Conservation (phyloP, 2,888 invertebrate genomes). For the Odontocerum albicorne region DNA sequence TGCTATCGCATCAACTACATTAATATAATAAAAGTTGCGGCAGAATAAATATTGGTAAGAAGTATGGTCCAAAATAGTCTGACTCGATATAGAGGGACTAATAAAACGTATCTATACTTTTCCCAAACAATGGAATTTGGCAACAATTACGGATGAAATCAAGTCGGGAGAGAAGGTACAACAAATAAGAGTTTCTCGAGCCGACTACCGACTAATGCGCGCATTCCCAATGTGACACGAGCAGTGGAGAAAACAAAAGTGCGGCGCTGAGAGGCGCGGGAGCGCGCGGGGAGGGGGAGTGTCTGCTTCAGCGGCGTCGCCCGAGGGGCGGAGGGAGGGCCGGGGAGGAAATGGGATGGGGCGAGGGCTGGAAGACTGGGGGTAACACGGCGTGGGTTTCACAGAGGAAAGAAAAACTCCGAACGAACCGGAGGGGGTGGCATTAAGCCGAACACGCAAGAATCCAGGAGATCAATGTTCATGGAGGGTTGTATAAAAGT, state of each 20-base stretch:
- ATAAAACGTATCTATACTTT: too few relatives aligned
- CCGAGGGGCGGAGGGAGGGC: not conserved
- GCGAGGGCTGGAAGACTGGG: slow-evolving; percentile 4
- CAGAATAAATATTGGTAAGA: too few relatives aligned
- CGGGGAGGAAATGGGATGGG: not conserved
- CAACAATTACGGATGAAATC: too few relatives aligned
- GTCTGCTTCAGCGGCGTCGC: slow-evolving; percentile 10
- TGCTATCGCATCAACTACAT: too few relatives aligned
- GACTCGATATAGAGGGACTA: too few relatives aligned
- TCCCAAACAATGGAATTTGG: too few relatives aligned
- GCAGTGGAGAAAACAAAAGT: slow-evolving; percentile 31
- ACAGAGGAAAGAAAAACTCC: slow-evolving; percentile 20
- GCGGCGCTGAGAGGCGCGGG: slow-evolving; percentile 17
- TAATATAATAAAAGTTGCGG: too few relatives aligned
- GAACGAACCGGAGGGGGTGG: slow-evolving; percentile 15
- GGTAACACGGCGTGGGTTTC: slow-evolving; percentile 10
- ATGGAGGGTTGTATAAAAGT: not conserved
- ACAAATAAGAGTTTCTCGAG: too few relatives aligned
- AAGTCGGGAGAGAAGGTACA: too few relatives aligned
- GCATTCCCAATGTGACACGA: slow-evolving; percentile 22
- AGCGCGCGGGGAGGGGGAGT: slow-evolving; percentile 11
- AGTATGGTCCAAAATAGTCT: too few relatives aligned
- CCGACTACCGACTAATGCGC: too few relatives aligned
- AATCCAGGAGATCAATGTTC: not conserved
- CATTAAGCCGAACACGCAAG: slow-evolving; percentile 7